Percentiles rank a stretch among this genome's conserved stretches.
Conservation (phyloP, 2,797 vertebrate species). For the Petrocephalus sullivani region DNA sequence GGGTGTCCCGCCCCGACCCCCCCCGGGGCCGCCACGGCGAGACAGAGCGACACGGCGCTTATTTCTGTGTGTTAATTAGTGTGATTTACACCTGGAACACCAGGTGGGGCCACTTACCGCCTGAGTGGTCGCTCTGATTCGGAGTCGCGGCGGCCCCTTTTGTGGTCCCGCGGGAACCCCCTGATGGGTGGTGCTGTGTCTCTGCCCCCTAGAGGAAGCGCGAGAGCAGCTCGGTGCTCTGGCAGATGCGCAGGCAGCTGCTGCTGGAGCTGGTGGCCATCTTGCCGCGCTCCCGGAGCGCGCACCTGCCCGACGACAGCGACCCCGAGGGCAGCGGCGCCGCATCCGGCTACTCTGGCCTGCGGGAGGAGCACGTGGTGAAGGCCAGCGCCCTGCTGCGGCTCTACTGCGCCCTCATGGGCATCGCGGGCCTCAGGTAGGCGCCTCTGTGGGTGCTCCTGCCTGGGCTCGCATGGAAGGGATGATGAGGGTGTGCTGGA, state of each 20-base stretch:
- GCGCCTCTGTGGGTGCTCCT: background rate
- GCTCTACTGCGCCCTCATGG: constrained; percentile 95
- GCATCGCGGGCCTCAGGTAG: constrained; percentile 95
- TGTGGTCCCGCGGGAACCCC: constrained; percentile 53
- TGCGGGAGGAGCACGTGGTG: constrained; percentile 93
- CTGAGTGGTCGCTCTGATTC: background rate
- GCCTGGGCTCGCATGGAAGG: background rate
- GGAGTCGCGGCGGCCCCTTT: background rate
- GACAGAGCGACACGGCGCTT: background rate
- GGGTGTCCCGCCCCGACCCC: constrained; percentile 18
- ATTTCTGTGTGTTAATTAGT: background rate
- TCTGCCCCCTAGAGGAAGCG: constrained; percentile 73
- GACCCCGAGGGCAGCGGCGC: constrained; percentile 54
- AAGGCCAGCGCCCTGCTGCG: constrained; percentile 91
- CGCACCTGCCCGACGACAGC: constrained; percentile 71
- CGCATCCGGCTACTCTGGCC: constrained; percentile 77
- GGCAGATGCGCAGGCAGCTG: constrained; percentile 97
- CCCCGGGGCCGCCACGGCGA: background rate
- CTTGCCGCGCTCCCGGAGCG: constrained; percentile 84
- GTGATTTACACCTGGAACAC: background rate
- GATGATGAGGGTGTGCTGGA: background rate
- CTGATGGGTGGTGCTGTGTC: background rate
- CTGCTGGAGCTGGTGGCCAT: constrained; percentile 91
- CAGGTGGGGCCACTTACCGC: background rate
- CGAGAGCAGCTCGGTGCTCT: constrained; percentile 91